Percentiles rank a stretch among this genome's conserved stretches.
Conservation (phyloP, 2,888 invertebrate species). For the Myathropa florea region DNA sequence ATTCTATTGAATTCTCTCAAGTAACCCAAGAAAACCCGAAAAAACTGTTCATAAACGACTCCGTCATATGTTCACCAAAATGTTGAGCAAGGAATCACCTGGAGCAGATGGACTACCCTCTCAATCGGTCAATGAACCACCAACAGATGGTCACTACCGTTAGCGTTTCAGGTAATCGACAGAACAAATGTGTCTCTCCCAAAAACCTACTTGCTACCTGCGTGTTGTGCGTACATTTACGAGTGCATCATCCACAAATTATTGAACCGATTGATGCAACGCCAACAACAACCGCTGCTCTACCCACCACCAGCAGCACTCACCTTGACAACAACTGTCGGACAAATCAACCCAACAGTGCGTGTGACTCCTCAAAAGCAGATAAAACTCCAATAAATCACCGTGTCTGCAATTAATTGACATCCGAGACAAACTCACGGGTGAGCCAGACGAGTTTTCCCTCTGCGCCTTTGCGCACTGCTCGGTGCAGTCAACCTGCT, state of each 20-base stretch:
- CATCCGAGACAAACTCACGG: constrained; percentile 59
- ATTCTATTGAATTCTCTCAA: too few species aligned
- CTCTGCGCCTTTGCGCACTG: constrained; percentile 24
- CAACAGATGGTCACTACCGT: not conserved
- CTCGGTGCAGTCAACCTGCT: constrained; percentile 22
- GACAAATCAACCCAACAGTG: constrained; percentile 31
- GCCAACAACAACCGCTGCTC: not conserved
- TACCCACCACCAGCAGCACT: not conserved
- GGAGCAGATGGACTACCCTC: not conserved
- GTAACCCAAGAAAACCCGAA: not conserved
- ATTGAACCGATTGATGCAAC: constrained; percentile 3
- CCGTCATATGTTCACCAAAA: not conserved
- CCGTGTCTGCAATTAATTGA: constrained; percentile 54
- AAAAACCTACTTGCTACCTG: not conserved
- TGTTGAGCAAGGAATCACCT: not conserved
- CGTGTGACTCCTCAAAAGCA: constrained; percentile 28
- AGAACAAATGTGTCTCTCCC: not conserved
- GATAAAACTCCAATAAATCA: constrained; percentile 63
- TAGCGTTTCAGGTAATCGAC: not conserved
- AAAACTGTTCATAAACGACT: not conserved
- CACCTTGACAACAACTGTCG: constrained; percentile 53
- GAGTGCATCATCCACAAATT: not conserved
- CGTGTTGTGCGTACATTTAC: not conserved
- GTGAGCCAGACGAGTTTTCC: constrained; percentile 47
- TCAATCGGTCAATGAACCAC: not conserved